Evolutionary conservation across 2,888 invertebrate genomes (phyloP), one percentile per base, ranked within the genome.

Genomic region (Caenorhabditis sulstoni): DNA sequence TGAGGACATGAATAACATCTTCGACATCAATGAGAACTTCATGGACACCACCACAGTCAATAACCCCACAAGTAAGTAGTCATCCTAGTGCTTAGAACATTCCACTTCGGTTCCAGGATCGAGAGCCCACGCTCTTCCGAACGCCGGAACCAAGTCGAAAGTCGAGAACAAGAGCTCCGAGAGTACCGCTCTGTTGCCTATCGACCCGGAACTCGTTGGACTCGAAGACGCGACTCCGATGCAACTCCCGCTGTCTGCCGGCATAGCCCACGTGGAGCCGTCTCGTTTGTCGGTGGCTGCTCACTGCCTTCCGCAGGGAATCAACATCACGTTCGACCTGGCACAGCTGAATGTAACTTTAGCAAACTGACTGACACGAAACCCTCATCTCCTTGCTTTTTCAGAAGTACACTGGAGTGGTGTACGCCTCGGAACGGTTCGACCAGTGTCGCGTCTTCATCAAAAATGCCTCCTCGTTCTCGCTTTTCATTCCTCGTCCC

Each of bases 361-460:
- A n/a, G n/a, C n/a, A n/a, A n/a, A n/a, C 11, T 41, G 41, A 14
- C 11, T 41, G 12, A 41, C 4, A 8, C 41, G 41, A 29, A 3
- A 35, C 11, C 1, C 11, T 5, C 4, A 41, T 16, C 11, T 16
- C 16, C n/a, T n/a, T n/a, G 11, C 12, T 1, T 16, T 49, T 76
- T 84, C 79, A 88, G 87, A 79, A 77, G 12, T 90, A 90, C 78
- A 87, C 87, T 3, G 90, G 90, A 14, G 90, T 86, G 0, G 81
- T 90, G 8, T 90, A 90, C 52, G 90, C 90, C 8, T 87, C 88
- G 1, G 90, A 90, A 67, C 76, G 90, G 5, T 90, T 87, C 67
- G 82, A 85, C 5, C 85, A 87, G 55, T 90, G 90, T 66, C 83
- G 87, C 0, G 79, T 83, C 0, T 79, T 87, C 37, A 82, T 89